Conservation (phyloP, 2,888 invertebrate genomes). For the Lasioglossum figueresi region DNA sequence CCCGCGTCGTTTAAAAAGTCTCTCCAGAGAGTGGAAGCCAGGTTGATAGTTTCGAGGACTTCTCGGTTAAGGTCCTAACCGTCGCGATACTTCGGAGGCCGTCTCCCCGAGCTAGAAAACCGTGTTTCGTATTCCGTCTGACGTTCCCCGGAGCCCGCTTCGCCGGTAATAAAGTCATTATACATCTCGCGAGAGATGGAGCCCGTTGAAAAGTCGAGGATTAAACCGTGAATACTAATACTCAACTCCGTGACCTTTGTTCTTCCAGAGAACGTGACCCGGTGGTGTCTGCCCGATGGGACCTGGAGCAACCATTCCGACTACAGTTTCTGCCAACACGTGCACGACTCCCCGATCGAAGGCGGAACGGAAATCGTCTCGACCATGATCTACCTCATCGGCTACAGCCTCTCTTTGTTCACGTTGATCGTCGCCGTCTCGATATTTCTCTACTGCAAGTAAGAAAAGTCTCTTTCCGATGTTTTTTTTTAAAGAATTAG, state of each 20-base stretch:
- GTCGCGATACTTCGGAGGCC: not conserved
- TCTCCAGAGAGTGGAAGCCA: not conserved
- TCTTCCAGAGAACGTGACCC: constrained; percentile 93
- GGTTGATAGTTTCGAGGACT: not conserved
- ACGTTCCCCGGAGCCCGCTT: not conserved
- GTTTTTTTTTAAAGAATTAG: not conserved
- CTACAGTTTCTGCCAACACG: constrained; percentile 89
- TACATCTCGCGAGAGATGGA: not conserved
- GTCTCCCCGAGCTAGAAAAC: not conserved
- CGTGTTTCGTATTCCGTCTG: constrained; percentile 10
- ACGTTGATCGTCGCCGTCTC: constrained; percentile 92
- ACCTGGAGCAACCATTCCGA: constrained; percentile 92
- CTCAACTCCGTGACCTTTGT: constrained; percentile 34
- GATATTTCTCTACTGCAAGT: constrained; percentile 96
- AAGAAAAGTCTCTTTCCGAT: constrained; percentile 76
- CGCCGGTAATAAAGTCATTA: constrained; percentile 23
- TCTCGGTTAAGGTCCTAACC: not conserved
- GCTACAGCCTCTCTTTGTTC: constrained; percentile 93
- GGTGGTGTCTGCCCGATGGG: constrained; percentile 91
- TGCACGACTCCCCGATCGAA: constrained; percentile 85
- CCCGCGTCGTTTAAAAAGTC: not conserved
- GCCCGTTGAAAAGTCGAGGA: not conserved
- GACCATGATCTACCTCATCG: constrained; percentile 92
- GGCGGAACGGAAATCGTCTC: constrained; percentile 89
- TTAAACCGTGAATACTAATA: constrained; percentile 37